Evolutionary conservation across 1,140 invertebrate genomes (phyloP), one percentile per base, ranked within the genome.

Genomic region (Hylyphantes graminicola): DNA sequence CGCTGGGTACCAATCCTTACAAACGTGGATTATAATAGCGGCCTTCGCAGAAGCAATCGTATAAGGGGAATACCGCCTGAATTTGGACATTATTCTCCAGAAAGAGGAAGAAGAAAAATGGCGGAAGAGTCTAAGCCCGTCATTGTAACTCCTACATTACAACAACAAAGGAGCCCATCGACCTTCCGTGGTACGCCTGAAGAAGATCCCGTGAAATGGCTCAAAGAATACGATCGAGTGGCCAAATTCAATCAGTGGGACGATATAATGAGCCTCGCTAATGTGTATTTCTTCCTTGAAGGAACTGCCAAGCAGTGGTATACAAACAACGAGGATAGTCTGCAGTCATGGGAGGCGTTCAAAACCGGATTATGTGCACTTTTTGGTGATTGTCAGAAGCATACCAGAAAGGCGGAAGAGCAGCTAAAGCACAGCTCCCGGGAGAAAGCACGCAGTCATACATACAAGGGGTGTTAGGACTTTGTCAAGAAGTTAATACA

Each of bases 171-270:
- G 48, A 77, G 8, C 51, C 75, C 61, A 21, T 67, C 2, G 2
- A 53, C 13, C 48, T 77, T 65, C 50, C 15, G 2, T 17, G 51
- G 50, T 54, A 13, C 5, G 0, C 3, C n/a, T 54, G 61, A 12
- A 6, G 8, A 65, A 21, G n/a, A 21, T 11, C 48, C 12, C 1
- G 5, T 0, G n/a, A 53, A 64, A 53, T 54, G 10, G 51, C 17
- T 70, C 7, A 81, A 53, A 51, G 65, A 81, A 51, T 81, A 51
- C 6, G 19, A 70, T 72, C 7, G 65, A 8, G 65, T 81, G 48
- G 65, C 51, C 7, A 81, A 70, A 9, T 64, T 51, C 19, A 72
- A 70, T 6, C 19, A 68, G 6, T 80, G 48, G 64, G 48, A 68
- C 2, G 17, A 54, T 9, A 50, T 19, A 13, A 81, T 70, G 21